A percentile compares a stretch with the other conserved stretches of the same genome.
These are phyloP conservation scores for Ichneumoninae sp. DNA, from an alignment of 2,888 invertebrate genomes.

Conservation along the genomic window DNA sequence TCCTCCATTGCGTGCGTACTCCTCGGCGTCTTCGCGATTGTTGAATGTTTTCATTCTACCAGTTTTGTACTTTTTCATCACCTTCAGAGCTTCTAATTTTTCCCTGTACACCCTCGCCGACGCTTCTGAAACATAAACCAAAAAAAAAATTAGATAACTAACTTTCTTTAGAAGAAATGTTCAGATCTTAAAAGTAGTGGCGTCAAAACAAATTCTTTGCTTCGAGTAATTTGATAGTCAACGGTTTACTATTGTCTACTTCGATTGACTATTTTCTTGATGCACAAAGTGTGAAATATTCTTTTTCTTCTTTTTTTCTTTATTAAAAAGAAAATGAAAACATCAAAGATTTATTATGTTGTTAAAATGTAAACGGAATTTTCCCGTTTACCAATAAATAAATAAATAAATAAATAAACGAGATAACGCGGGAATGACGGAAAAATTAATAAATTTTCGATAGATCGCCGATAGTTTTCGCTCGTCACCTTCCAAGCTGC, in stretches of 20 bases:
- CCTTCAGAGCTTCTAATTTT: conserved; percentile 90
- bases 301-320: too few relatives aligned
- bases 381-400: too few relatives aligned
- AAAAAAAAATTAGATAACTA: neutral
- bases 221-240: too few relatives aligned
- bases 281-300: too few relatives aligned
- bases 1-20: conserved; percentile 90
- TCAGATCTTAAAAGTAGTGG: too few relatives aligned
- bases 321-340: too few relatives aligned
- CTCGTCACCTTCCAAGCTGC: conserved; percentile 68
- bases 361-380: too few relatives aligned
- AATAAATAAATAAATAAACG: neutral
- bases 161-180: too few relatives aligned
- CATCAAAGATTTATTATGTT: too few relatives aligned
- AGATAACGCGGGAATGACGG: neutral
- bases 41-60: conserved; percentile 93
- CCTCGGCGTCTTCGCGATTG: conserved; percentile 90
- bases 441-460: neutral
- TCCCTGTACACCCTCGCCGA: conserved; percentile 88
- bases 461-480: neutral
- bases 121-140: conserved; percentile 78
- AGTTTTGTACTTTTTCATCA: conserved; percentile 91
- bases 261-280: too few relatives aligned
- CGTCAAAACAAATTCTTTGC: too few relatives aligned
- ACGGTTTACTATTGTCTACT: too few relatives aligned